Percentiles rank a stretch among this genome's conserved stretches.
These are phyloP conservation scores for Pristionchus arcanus DNA, from an alignment of 2,888 invertebrate species.

Conservation along the genomic window DNA sequence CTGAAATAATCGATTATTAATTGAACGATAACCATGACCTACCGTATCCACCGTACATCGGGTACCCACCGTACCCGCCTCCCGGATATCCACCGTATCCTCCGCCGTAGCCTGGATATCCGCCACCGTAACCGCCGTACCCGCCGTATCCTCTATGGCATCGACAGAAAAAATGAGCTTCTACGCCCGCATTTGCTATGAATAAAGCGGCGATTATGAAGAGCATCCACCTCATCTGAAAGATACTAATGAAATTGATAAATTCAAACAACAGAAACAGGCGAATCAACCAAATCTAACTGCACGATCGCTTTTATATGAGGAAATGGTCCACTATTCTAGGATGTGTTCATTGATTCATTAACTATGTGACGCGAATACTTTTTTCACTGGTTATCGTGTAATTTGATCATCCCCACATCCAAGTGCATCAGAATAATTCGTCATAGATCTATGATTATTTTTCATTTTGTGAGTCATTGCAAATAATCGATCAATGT, in stretches of 20 bases:
- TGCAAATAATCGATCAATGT: neutral
- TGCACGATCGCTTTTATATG: neutral
- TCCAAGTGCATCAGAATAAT: neutral
- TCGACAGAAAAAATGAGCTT: neutral
- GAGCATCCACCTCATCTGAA: neutral
- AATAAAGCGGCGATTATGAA: neutral
- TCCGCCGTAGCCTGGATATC: neutral
- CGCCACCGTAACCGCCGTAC: neutral
- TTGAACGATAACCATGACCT: neutral
- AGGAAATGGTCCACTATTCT: neutral
- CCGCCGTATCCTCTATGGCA: neutral
- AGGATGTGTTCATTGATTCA: neutral
- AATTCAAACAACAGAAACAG: neutral
- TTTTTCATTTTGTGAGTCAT: too few relatives aligned
- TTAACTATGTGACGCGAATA: neutral
- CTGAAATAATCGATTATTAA: neutral
- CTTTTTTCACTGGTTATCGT: neutral
- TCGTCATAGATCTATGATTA: neutral
- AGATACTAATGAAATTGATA: neutral
- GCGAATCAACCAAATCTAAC: neutral
- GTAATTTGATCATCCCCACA: neutral
- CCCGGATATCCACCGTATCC: neutral
- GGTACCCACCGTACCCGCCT: neutral
- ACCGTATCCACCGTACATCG: conserved; percentile 12
- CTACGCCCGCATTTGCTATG: neutral